These are phyloP conservation scores for Drosophila pallidifrons DNA, from an alignment of 1,140 invertebrate species.

Conservation along the genomic window DNA sequence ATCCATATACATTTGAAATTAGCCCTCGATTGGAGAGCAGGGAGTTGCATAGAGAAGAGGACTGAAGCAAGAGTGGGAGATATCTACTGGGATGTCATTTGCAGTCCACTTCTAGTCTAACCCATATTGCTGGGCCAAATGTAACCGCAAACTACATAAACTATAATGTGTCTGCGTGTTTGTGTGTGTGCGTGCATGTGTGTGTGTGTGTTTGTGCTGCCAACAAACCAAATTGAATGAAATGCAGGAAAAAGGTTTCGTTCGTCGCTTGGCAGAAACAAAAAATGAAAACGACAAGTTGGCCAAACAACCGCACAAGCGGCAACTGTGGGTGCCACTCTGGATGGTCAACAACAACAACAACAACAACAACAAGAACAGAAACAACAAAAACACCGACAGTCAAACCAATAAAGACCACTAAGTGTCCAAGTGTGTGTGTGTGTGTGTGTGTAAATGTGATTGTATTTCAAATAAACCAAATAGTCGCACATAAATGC, in stretches of 20 bases:
- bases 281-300: conserved; percentile 12
- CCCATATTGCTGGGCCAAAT: conserved; percentile 71
- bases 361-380: conserved; percentile 24
- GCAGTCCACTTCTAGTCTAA: conserved; percentile 51
- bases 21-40: conserved; percentile 65
- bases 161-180: conserved; percentile 62
- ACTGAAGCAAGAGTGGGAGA: not conserved
- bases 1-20: conserved; percentile 81
- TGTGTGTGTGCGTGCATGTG: conserved; percentile 24
- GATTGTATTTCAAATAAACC: conserved; percentile 82
- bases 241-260: conserved; percentile 71
- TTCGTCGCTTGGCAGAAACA: conserved; percentile 35
- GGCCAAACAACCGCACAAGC: conserved; percentile 70
- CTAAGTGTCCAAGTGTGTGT: conserved; percentile 75
- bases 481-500: conserved; percentile 83
- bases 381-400: conserved; percentile 12
- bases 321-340: conserved; percentile 66
- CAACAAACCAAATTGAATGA: conserved; percentile 74
- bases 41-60: conserved; percentile 13
- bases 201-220: conserved; percentile 27
- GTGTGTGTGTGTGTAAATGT: conserved; percentile 53
- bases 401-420: conserved; percentile 76
- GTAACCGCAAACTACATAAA: conserved; percentile 82
- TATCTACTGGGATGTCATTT: conserved; percentile 37
- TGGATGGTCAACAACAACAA: conserved; percentile 49